Conservation (phyloP, 2,888 invertebrate genomes). For the Tanaodytes sp. region DNA sequence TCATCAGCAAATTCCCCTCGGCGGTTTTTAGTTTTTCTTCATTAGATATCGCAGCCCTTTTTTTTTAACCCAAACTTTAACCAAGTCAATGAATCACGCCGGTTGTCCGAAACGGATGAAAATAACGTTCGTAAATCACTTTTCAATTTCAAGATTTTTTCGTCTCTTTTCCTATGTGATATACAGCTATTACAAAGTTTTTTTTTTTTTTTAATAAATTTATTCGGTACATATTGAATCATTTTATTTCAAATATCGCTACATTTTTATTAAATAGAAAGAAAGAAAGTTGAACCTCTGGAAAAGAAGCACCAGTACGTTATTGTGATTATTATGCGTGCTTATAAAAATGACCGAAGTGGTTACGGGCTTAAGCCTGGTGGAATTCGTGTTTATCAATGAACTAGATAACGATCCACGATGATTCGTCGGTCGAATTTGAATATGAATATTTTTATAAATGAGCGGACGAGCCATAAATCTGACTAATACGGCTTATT, state of each 20-base stretch:
- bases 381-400: conserved; percentile 51
- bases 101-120: too few relatives aligned
- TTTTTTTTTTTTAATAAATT: too few relatives aligned
- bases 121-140: too few relatives aligned
- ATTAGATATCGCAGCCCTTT: conserved; percentile 17
- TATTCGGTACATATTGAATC: too few relatives aligned
- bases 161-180: too few relatives aligned
- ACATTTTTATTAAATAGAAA: too few relatives aligned
- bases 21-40: conserved; percentile 35
- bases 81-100: too few relatives aligned
- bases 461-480: conserved; percentile 71
- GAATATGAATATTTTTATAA: conserved; percentile 73
- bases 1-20: conserved; percentile 39
- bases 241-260: too few relatives aligned
- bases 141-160: too few relatives aligned
- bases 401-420: conserved; percentile 51
- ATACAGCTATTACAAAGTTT: too few relatives aligned
- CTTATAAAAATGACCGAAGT: conserved; percentile 28
- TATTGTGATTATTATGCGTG: conserved; percentile 34
- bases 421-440: conserved; percentile 56
- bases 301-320: conserved; percentile 25
- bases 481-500: conserved; percentile 72
- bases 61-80: too few relatives aligned
- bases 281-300: conserved; percentile 27
- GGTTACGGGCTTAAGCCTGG: conserved; percentile 13